Evolutionary conservation across 92 coral and sea anemone species (phyloP), one percentile per base, ranked within the genome.

Genomic region (Epizoanthus rinbou): DNA sequence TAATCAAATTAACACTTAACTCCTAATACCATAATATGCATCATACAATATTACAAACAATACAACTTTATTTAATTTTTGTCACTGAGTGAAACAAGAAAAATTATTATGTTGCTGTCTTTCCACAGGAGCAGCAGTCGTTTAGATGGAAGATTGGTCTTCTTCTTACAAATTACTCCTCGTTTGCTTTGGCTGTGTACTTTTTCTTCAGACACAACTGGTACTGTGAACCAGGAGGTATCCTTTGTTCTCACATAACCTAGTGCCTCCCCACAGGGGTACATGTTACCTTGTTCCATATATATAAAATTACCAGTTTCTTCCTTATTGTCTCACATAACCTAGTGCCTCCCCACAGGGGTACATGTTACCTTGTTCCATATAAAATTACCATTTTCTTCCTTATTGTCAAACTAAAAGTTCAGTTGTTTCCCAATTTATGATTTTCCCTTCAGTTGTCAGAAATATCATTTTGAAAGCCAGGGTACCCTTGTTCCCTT

Each of bases 211-310:
- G 99, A 72, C 99, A 96, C 74, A 89, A 92, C 75, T 85, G 91
- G 93, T 85, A 96, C 74, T 96, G 99, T 87, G 99, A 96, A 73
- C 91, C 93, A 22, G 99, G 99, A 73, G 76, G 99, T 96, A 96
- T 96, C 99, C 98, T 94, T 93, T 79, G n/a, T 25, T 63, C 17
- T 62, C 8, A 11, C 18, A 21, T 85, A 53, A 16, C 21, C 22
- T 62, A 63, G 31, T 14, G 33, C 31, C 28, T 22, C n/a, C 33
- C 75, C 1, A 16, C 16, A 31, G 54, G 15, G 54, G 54, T 47
- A 47, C 43, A 41, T 24, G 52, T 41, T 9, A 1, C 6, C 50
- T 43, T 5, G 50, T 43, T 43, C 50, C 50, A 5, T 39, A 8
- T 39, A 43, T 2, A 28, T 28, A 43, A 43, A 43, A 43, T 3